phyloP scores from a whole-genome alignment of 2,888 invertebrate genomes.

The Ornithoptera priamus region DNA sequence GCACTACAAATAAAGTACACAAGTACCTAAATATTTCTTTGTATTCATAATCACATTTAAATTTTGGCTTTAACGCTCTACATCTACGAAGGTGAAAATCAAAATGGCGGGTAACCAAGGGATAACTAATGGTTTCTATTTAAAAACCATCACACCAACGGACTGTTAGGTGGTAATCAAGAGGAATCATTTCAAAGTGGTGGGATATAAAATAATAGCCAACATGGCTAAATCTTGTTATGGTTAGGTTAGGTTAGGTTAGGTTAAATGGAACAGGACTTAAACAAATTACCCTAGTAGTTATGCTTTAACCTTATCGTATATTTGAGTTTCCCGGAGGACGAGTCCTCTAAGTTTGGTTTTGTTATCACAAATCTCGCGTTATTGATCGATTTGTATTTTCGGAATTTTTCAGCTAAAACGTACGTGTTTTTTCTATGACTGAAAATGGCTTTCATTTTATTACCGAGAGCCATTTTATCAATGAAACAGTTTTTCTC shows the following conservation, averaged over 20 bases:
- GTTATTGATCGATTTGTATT: slow-evolving; percentile 65
- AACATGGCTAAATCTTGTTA: slow-evolving; percentile 36
- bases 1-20: slow-evolving; percentile 47
- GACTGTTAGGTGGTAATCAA: slow-evolving; percentile 61
- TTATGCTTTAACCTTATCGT: slow-evolving; percentile 69
- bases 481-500: slow-evolving; percentile 71
- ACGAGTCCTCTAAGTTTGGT: slow-evolving; percentile 51
- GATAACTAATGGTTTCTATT: slow-evolving; percentile 41
- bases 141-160: slow-evolving; percentile 34
- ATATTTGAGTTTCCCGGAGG: slow-evolving; percentile 65
- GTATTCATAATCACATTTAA: slow-evolving; percentile 65
- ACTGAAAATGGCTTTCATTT: slow-evolving; percentile 64
- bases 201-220: slow-evolving; percentile 25
- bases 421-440: slow-evolving; percentile 65
- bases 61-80: slow-evolving; percentile 64
- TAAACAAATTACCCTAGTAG: slow-evolving; percentile 40
- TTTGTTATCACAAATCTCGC: slow-evolving; percentile 69
- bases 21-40: slow-evolving; percentile 46
- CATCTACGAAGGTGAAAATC: slow-evolving; percentile 49
- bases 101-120: slow-evolving; percentile 62
- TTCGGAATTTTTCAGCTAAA: slow-evolving; percentile 64
- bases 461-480: slow-evolving; percentile 68
- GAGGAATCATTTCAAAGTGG: slow-evolving; percentile 41
- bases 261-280: slow-evolving; percentile 34
- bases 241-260: slow-evolving; percentile 32